These are phyloP conservation scores for Drosophila kurseongensis DNA, from an alignment of 1,140 invertebrate genomes.

Conservation along the genomic window DNA sequence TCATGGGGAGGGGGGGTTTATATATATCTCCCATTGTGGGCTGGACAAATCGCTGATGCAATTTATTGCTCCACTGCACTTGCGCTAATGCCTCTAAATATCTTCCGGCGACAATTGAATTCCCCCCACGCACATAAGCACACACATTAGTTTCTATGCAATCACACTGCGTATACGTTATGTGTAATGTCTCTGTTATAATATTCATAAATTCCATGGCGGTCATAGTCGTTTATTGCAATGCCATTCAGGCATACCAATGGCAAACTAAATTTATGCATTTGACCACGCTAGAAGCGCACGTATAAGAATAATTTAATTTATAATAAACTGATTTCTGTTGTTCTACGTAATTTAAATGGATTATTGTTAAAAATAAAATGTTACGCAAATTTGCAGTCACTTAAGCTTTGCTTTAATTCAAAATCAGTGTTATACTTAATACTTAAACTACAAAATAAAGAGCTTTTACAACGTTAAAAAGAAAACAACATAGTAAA, in stretches of 20 bases:
- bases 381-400: background rate
- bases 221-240: slow-evolving; percentile 27
- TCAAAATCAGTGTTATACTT: too few species aligned
- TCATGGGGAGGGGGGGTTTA: background rate
- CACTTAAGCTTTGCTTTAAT: background rate
- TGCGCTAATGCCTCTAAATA: slow-evolving; percentile 56
- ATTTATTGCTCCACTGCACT: slow-evolving; percentile 60
- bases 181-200: slow-evolving; percentile 23
- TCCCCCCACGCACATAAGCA: background rate
- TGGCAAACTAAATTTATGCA: slow-evolving; percentile 20
- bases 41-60: slow-evolving; percentile 46
- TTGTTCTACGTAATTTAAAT: background rate
- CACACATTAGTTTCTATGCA: slow-evolving; percentile 29
- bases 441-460: too few species aligned
- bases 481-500: too few species aligned
- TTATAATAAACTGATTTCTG: background rate
- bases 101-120: slow-evolving; percentile 52
- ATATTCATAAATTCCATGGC: slow-evolving; percentile 31
- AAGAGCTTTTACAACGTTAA: too few species aligned
- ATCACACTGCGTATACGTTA: slow-evolving; percentile 49
- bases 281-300: background rate
- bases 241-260: slow-evolving; percentile 33
- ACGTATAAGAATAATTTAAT: slow-evolving; percentile 12
- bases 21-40: background rate
- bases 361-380: background rate